A percentile compares a stretch with the other conserved stretches of the same genome.
These are phyloP conservation scores for Lumbricus terrestris DNA, from an alignment of 2,888 invertebrate genomes.

Conservation along the genomic window DNA sequence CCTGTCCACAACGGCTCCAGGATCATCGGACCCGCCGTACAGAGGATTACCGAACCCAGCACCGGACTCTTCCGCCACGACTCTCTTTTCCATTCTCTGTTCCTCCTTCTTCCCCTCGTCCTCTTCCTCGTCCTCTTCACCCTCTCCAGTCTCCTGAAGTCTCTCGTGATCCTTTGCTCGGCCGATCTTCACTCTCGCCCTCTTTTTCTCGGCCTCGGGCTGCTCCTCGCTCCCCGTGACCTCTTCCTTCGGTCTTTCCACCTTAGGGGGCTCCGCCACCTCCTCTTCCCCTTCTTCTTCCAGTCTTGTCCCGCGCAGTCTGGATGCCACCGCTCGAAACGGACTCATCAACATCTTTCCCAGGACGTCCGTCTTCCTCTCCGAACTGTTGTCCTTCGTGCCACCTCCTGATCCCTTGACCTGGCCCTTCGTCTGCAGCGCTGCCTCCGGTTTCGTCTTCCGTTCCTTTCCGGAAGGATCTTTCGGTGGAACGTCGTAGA, in stretches of 20 bases:
- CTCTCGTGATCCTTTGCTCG: background rate
- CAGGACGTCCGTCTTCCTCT: background rate
- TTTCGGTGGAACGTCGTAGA: background rate
- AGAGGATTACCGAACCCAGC: slow-evolving; percentile 6
- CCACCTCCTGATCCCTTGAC: background rate
- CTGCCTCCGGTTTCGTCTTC: background rate
- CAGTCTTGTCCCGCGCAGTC: background rate
- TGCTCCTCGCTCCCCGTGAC: background rate
- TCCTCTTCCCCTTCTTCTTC: background rate
- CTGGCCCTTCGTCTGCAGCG: background rate
- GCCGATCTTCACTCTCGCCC: background rate
- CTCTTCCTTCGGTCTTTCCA: background rate
- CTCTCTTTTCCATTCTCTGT: background rate
- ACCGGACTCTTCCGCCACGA: background rate
- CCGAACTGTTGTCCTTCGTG: background rate
- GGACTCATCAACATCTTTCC: background rate
- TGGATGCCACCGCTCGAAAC: background rate
- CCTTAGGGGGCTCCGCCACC: background rate
- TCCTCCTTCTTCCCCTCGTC: background rate
- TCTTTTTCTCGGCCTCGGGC: background rate
- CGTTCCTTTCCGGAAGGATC: background rate
- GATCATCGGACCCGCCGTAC: background rate
- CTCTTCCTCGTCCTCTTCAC: background rate
- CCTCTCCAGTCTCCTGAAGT: background rate
- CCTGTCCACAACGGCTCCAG: background rate